phyloP scores from a whole-genome alignment of 2,888 invertebrate species.

The Latheticus oryzae region DNA sequence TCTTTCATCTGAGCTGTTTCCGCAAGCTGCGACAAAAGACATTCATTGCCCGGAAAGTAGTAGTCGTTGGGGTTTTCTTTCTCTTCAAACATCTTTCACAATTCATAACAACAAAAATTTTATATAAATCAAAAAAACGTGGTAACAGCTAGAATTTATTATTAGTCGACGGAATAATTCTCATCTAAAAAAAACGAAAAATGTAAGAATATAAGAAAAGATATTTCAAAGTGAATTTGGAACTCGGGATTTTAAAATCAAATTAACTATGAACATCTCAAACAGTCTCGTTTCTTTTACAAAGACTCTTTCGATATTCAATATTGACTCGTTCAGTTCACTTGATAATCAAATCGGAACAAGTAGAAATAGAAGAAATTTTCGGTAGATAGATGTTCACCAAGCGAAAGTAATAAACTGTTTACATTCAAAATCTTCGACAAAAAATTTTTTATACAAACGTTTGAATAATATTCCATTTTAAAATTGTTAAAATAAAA shows the following conservation, averaged over 20 bases:
- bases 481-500: too few species aligned
- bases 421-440: too few species aligned
- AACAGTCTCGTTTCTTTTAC: constrained; percentile 45
- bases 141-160: too few species aligned
- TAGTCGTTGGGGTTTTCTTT: constrained; percentile 38
- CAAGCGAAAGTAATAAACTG: too few species aligned
- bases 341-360: constrained; percentile 36
- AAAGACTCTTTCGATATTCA: constrained; percentile 43
- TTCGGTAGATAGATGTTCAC: too few species aligned
- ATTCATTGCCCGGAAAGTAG: constrained; percentile 43
- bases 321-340: constrained; percentile 44
- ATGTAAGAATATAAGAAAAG: constrained; percentile 25
- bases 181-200: too few species aligned
- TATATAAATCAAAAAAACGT: too few species aligned
- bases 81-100: constrained; percentile 29
- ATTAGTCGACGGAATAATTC: too few species aligned
- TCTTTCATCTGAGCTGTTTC: constrained; percentile 35
- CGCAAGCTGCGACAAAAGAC: constrained; percentile 43
- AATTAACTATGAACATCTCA: constrained; percentile 45
- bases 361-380: constrained; percentile 17
- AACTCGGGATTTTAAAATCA: constrained; percentile 42
- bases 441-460: too few species aligned
- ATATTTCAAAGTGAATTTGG: constrained; percentile 36
- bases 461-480: too few species aligned
- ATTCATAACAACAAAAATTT: too few species aligned